Percentiles rank a stretch among this genome's conserved stretches.
These are phyloP conservation scores for Penelope pileata DNA, from an alignment of 2,113 vertebrate species.

Conservation along the genomic window DNA sequence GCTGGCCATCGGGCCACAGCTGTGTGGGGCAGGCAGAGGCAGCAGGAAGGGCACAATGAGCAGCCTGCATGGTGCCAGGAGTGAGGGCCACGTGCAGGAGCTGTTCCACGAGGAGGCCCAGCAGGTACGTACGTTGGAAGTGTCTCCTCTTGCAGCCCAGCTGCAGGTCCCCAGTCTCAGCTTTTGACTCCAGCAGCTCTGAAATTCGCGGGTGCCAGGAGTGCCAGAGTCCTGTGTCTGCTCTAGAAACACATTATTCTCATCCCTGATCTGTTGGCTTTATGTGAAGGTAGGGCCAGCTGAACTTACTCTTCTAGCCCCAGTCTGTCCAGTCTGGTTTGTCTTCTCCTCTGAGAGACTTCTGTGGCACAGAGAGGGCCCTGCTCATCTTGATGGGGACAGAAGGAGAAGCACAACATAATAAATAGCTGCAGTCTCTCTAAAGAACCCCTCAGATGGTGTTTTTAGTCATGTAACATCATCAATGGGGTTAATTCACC, in stretches of 20 bases:
- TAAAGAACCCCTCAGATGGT: not conserved
- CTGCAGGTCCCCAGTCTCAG: not conserved
- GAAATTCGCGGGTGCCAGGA: not conserved
- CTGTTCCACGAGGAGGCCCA: constrained; percentile 94
- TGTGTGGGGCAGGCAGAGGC: accelerated
- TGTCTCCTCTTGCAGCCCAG: not conserved
- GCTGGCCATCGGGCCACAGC: not conserved
- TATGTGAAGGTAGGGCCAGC: not conserved
- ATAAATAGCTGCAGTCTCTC: not conserved
- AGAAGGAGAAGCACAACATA: not conserved
- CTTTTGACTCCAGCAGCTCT: not conserved
- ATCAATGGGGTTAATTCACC: accelerated
- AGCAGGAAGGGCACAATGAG: not conserved
- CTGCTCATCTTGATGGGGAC: not conserved
- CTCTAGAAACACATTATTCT: not conserved
- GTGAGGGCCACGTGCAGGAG: constrained; percentile 78
- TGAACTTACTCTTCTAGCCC: not conserved
- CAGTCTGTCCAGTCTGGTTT: not conserved
- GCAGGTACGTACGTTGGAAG: constrained; percentile 83
- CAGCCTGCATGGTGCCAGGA: not conserved
- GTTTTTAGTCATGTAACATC: not conserved
- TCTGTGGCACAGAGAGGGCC: not conserved
- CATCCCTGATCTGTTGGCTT: not conserved
- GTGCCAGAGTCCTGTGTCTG: not conserved
- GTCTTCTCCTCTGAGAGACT: not conserved